Evolutionary conservation across 2,113 vertebrate genomes (phyloP).

Genomic region (Petromus typicus): DNA sequence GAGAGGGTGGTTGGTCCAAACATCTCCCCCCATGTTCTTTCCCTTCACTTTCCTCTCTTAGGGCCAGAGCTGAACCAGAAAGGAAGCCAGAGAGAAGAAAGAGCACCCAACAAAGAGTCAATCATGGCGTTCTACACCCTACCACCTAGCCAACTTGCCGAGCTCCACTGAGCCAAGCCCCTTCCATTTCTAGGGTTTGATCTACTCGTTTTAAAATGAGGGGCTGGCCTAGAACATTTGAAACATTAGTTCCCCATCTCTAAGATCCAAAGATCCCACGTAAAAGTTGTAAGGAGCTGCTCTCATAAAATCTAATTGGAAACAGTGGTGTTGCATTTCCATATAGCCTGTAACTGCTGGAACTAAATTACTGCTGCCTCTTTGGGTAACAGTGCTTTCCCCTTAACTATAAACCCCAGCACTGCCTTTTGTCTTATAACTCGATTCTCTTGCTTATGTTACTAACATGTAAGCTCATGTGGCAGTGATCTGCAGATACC

Average conservation of each 20-base stretch:
- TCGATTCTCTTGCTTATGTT: not conserved
- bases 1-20: not conserved
- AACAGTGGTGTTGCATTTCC: not conserved
- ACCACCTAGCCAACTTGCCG: not conserved
- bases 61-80: not conserved
- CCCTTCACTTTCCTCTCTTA: not conserved
- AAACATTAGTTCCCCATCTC: not conserved
- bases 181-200: not conserved
- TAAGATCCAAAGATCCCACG: not conserved
- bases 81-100: not conserved
- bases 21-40: not conserved
- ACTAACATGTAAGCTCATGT: not conserved
- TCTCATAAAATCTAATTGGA: not conserved
- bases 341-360: accelerated
- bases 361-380: not conserved
- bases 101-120: not conserved
- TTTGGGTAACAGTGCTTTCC: not conserved
- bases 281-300: not conserved
- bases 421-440: not conserved
- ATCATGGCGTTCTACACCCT: not conserved
- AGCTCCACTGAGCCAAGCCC: not conserved
- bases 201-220: not conserved
- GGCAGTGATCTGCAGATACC: not conserved
- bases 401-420: not conserved
- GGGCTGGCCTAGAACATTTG: not conserved